Evolutionary conservation across 2,113 vertebrate species (phyloP).

Genomic region (Amia ocellicauda): DNA sequence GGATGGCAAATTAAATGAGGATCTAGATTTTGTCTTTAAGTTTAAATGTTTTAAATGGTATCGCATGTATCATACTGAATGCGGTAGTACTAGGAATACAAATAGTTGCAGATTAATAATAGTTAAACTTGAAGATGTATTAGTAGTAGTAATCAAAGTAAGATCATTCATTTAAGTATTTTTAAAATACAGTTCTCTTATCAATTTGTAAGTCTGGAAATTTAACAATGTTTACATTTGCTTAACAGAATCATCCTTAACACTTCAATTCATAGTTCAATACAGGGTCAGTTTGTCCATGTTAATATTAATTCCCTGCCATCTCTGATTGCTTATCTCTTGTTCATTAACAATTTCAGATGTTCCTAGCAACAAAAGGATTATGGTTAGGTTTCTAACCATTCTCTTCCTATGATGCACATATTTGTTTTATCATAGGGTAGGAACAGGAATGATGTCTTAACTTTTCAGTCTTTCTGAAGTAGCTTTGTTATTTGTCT

Average conservation of each 20-base stretch:
- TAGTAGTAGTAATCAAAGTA: no score
- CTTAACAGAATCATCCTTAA: slow-evolving; percentile 22
- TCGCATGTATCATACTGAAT: no score
- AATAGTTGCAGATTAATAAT: no score
- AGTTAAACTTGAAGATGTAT: no score
- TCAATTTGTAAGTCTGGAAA: slow-evolving; percentile 23
- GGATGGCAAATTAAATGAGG: no score
- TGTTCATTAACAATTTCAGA: background rate
- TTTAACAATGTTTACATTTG: slow-evolving; percentile 35
- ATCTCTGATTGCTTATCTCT: slow-evolving; percentile 8
- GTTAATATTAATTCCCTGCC: slow-evolving; percentile 15
- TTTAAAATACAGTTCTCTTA: slow-evolving; percentile 11
- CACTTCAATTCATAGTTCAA: slow-evolving; percentile 33
- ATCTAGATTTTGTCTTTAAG: no score
- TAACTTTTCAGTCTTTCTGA: slow-evolving; percentile 22
- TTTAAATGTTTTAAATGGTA: no score
- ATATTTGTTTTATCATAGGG: background rate
- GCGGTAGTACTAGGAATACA: no score
- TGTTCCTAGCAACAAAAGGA: slow-evolving; percentile 1
- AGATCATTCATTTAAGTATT: no score
- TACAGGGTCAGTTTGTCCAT: slow-evolving; percentile 31
- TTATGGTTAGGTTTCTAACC: background rate
- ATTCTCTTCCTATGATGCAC: background rate
- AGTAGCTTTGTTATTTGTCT: slow-evolving; percentile 22
- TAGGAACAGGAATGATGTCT: slow-evolving; percentile 9